Evolutionary conservation across 37 sponge, comb jelly and placozoan genomes (phyloP), one percentile per base, ranked within the genome.

Genomic region (Hormiphora californensis): DNA sequence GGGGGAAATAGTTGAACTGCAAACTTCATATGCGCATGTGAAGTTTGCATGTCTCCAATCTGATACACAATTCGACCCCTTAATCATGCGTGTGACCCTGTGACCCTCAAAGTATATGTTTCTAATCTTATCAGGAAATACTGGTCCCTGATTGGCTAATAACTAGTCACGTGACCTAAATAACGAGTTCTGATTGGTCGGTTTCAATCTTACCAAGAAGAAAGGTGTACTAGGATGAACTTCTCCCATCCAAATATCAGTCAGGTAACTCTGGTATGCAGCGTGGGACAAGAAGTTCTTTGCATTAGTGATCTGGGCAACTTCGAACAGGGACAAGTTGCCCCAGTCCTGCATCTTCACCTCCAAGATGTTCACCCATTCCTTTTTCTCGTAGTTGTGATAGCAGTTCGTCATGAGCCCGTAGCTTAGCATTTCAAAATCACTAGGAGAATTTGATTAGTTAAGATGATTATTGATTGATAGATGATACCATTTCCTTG

Each of bases 261-360:
- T 73, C 25, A 73, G 81, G 44, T 73, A 73, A 41, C 81, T 73
- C 46, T 73, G 81, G 25, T 73, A 73, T 1, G 81, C 81, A 40
- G 81, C 81, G 46, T 73, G 81, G 46, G 81, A 73, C 46, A 73
- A 28, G 81, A 73, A 73, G 81, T 73, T 73, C 44, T 73, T 73
- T n/a, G 81, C 81, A 7, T 36, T 36, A 4, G 81, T 73, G 27
- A 73, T 73, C 81, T 73, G 81, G 43, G 39, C 81, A 4, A 73
- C 38, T n/a, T 73, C 81, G 23, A 73, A 73, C 25, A 73, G 44
- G 3, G 81, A 73, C 41, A 73, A 28, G 46, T 73, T 73, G 17
- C 81, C 81, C 81, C 81, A 73, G 44, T 73, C 81, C 17, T 43
- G 3, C 81, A 73, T 73, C 44, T 73, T 73, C 46, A 73, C 81